Evolutionary conservation across 2,797 vertebrate genomes (phyloP), one percentile per base, ranked within the genome.

Genomic region (Haliaeetus vocifer): DNA sequence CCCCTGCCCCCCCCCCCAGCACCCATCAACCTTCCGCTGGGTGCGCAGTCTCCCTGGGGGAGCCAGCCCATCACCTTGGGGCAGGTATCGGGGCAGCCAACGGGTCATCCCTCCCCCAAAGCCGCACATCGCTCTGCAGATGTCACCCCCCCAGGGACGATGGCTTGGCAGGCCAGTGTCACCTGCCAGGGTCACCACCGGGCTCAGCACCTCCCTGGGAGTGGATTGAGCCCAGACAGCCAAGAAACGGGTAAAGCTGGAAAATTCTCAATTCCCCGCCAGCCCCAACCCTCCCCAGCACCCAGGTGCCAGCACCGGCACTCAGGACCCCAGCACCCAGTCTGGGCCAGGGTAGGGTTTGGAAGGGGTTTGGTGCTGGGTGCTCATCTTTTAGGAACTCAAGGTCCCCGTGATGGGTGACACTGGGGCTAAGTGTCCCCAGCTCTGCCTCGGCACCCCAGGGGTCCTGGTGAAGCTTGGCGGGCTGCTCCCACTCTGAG

Each of bases 101-200:
- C 40, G 59, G 44, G 14, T 45, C 55, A 45, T 20, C 12, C 44
- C 42, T 21, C 4, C 23, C 33, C 23, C 35, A 65, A 10, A 77
- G 42, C 76, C 68, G 21, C 75, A 17, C 9, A 2, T 28, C 2
- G 0, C 17, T 56, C 77, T 42, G 49, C 0, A 1, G 52, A 29
- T 83, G 61, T 76, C 91, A 40, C 28, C 49, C 5, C 17, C 38
- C 37, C 4, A 2, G 7, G 50, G 49, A 33, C 5, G 14, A 22
- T 25, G 50, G 61, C 82, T 90, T 13, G 44, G 74, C 53, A 63
- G 58, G 49, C 21, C 35, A 35, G 11, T 2, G 2, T 56, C 82
- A 35, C 44, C 83, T 53, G n/a, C 67, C 52, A 7, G 38, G 52
- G 33, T 71, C 82, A 61, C 29, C 14, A 2, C n/a, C 0, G 0